Evolutionary conservation across 2,113 vertebrate species (phyloP), one percentile per base, ranked within the genome.

Genomic region (Furnarius figulus): DNA sequence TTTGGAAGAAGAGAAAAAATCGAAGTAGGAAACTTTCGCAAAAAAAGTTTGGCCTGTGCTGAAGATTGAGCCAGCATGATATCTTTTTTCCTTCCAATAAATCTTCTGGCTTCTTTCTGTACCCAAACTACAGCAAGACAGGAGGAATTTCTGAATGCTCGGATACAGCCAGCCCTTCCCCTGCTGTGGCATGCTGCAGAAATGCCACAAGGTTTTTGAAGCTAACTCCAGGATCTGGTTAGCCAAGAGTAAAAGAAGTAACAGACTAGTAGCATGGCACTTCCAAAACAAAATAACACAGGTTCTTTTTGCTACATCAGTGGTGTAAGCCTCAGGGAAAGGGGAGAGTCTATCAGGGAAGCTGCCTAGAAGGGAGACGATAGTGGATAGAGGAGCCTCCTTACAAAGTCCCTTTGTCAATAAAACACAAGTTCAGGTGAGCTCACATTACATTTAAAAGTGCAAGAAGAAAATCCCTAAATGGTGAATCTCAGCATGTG

Each of bases 11-110:
- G 59, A 87, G 68, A 85, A 93, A 87, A 92, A 84, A 28, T 76
- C 27, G 1, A 78, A 92, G 56, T 74, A 90, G 85, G 86, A 96
- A 94, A 91, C 15, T 86, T 90, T 10, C 46, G 35, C 12, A 20
- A 33, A 86, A 87, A 76, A 74, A 65, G 20, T 25, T 33, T 66
- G 72, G 86, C 53, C 22, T 9, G 1, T 75, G 61, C 67, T 94
- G 70, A 92, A 50, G n/a, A 61, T 56, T 21, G 28, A 95, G 70
- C 53, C 88, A 92, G 61, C 4, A 0, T 73, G 78, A 71, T 83
- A 93, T 90, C 61, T 92, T 90, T 94, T 93, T 94, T 77, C 79
- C 56, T 93, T 90, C 58, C 52, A 92, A 37, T 92, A 90, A 95
- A 91, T 81, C 82, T 80, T 74, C 63, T 88, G 52, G 53, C 35